phyloP scores from a whole-genome alignment of 2,797 vertebrate genomes.

The Sebastiscus albofasciatus region DNA sequence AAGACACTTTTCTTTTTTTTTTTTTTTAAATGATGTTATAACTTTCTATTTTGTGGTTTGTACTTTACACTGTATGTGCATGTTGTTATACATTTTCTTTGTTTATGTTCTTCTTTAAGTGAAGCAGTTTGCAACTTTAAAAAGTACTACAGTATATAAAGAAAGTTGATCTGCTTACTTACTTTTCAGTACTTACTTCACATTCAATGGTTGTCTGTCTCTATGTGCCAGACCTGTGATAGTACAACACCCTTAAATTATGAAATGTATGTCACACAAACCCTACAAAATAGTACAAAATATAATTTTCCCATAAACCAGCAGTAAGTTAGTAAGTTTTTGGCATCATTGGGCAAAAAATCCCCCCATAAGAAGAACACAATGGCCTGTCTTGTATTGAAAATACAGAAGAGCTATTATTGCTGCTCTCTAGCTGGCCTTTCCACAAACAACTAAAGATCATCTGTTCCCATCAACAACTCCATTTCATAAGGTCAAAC shows the following conservation, averaged over 20 bases:
- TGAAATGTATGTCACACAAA: too few species aligned
- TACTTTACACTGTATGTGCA: background rate
- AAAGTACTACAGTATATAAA: background rate
- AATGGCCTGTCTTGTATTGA: background rate
- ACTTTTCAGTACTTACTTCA: background rate
- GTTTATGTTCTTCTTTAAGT: background rate
- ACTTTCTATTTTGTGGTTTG: background rate
- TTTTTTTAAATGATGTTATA: background rate
- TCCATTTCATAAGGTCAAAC: conserved; percentile 63
- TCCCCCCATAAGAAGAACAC: too few species aligned
- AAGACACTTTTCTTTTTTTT: background rate
- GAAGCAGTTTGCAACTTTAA: background rate
- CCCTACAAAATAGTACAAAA: too few species aligned
- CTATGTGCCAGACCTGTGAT: too few species aligned
- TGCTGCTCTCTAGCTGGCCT: conserved; percentile 46
- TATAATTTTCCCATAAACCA: too few species aligned
- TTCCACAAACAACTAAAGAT: conserved; percentile 67
- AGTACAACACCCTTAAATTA: too few species aligned
- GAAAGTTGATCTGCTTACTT: background rate
- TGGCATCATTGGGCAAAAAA: too few species aligned
- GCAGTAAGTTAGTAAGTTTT: too few species aligned
- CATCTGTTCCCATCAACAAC: conserved; percentile 50
- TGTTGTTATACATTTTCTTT: background rate
- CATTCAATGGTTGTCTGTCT: background rate
- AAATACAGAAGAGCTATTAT: conserved; percentile 39